These are phyloP conservation scores for Alectura lathami DNA, from an alignment of 2,113 vertebrate genomes.

Conservation along the genomic window DNA sequence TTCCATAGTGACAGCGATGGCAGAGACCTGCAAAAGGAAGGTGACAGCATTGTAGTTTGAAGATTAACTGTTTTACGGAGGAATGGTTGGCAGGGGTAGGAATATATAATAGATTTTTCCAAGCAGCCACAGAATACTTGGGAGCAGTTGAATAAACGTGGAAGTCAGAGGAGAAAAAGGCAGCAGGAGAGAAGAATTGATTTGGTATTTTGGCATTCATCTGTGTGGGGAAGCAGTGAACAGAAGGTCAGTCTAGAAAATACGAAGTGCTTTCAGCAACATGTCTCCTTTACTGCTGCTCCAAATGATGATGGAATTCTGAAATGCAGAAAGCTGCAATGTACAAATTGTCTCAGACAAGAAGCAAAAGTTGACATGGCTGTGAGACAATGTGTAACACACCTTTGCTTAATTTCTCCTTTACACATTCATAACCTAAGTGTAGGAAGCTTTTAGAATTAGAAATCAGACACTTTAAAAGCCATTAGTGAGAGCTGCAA, in stretches of 20 bases:
- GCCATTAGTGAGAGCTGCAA: not conserved
- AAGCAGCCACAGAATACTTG: not conserved
- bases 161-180: not conserved
- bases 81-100: not conserved
- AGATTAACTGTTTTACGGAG: constrained; percentile 26
- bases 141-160: not conserved
- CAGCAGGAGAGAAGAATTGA: not conserved
- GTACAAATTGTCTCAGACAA: not conserved
- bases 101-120: not conserved
- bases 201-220: not conserved
- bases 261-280: not conserved
- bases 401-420: not conserved
- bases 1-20: constrained; percentile 62
- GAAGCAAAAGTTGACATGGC: not conserved
- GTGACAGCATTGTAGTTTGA: constrained; percentile 40
- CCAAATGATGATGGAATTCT: not conserved
- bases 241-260: not conserved
- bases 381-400: not conserved
- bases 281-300: not conserved
- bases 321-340: not conserved
- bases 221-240: not conserved
- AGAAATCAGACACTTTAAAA: not conserved
- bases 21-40: constrained; percentile 29
- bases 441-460: constrained; percentile 22
- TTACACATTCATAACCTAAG: not conserved